A percentile compares a stretch with the other conserved stretches of the same genome.
These are phyloP conservation scores for Drosophila sordidapex DNA, from an alignment of 2,888 invertebrate genomes.

Conservation along the genomic window DNA sequence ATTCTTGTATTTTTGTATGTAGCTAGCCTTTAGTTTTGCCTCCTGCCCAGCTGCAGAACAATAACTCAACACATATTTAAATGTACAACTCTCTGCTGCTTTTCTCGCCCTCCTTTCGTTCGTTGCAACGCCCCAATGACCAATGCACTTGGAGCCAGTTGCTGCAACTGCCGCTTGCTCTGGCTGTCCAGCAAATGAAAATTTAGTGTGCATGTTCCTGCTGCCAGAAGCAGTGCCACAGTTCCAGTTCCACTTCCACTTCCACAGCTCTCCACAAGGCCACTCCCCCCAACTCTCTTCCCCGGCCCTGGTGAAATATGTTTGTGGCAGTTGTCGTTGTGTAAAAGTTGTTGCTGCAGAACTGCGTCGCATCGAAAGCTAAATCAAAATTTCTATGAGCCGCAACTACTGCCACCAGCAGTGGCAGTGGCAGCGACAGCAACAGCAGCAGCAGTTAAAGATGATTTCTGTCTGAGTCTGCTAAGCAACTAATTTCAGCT, in stretches of 20 bases:
- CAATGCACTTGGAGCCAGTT: slow-evolving; percentile 21
- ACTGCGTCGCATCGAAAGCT: slow-evolving; percentile 68
- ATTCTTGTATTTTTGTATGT: slow-evolving; percentile 34
- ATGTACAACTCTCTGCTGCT: slow-evolving; percentile 53
- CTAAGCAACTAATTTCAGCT: slow-evolving; percentile 77
- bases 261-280: neutral
- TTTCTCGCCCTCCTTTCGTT: neutral
- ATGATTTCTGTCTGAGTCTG: slow-evolving; percentile 44
- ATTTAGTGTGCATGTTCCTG: slow-evolving; percentile 77
- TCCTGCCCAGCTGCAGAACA: slow-evolving; percentile 58
- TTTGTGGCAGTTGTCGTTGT: slow-evolving; percentile 51
- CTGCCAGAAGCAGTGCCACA: slow-evolving; percentile 62
- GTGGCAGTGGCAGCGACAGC: neutral
- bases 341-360: slow-evolving; percentile 57
- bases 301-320: slow-evolving; percentile 48
- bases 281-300: neutral
- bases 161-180: slow-evolving; percentile 33
- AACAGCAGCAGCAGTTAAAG: slow-evolving; percentile 39
- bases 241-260: neutral
- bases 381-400: slow-evolving; percentile 71
- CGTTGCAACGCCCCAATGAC: neutral
- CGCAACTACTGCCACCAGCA: slow-evolving; percentile 13
- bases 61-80: slow-evolving; percentile 80
- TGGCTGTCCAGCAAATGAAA: slow-evolving; percentile 72
- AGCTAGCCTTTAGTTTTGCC: slow-evolving; percentile 19